Evolutionary conservation across 1,140 invertebrate genomes (phyloP).

Genomic region (Nasonia giraulti): DNA sequence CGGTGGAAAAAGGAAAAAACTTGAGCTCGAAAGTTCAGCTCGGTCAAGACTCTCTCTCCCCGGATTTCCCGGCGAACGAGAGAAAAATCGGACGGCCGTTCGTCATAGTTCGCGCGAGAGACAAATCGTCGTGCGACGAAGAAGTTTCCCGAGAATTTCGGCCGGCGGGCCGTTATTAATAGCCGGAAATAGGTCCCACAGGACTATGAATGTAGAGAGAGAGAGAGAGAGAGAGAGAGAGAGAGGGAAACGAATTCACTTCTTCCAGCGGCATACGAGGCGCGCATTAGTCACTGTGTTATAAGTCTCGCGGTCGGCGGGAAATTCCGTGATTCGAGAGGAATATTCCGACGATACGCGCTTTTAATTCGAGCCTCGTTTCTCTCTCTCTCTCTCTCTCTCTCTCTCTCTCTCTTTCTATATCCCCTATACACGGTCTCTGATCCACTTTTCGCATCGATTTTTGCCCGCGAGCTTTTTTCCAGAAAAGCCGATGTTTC

Average conservation of each 20-base stretch:
- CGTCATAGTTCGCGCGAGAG: not conserved
- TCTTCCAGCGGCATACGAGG: too few relatives aligned
- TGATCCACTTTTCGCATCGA: conserved; percentile 3
- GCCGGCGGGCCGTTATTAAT: not conserved
- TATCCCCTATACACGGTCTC: not conserved
- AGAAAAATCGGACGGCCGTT: too few relatives aligned
- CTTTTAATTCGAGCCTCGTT: not conserved
- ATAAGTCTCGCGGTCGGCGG: too few relatives aligned
- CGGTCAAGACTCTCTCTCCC: too few relatives aligned
- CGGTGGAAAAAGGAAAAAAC: too few relatives aligned
- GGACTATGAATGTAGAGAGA: not conserved
- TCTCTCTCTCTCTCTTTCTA: not conserved
- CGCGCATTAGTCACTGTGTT: not conserved
- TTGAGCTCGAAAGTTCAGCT: too few relatives aligned
- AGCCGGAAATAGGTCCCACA: not conserved
- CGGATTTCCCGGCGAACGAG: too few relatives aligned
- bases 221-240: too few relatives aligned
- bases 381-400: not conserved
- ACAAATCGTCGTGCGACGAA: not conserved
- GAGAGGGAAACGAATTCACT: too few relatives aligned
- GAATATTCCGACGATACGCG: not conserved
- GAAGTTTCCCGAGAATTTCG: not conserved
- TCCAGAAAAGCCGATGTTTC: not conserved
- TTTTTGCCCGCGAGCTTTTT: not conserved
- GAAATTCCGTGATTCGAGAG: too few relatives aligned